Evolutionary conservation across 2,797 vertebrate species (phyloP), one percentile per base, ranked within the genome.

Genomic region (Cossypha niveicapilla): DNA sequence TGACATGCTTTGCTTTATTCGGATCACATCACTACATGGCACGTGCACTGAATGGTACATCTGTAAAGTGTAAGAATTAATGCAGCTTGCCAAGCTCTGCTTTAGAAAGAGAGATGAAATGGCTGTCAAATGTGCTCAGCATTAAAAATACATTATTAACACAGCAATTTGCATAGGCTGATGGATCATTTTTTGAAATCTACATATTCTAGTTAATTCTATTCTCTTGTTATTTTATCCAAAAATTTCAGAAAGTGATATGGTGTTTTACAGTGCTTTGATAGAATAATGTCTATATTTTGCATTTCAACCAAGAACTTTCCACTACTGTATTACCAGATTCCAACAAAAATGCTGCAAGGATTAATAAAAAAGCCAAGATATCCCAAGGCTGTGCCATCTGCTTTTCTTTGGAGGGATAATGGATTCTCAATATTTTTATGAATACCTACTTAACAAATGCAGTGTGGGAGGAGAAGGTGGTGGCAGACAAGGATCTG

Each of bases 141-240:
- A 93, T 97, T 94, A 93, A 93, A 93, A 95, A 96, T 84, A 88
- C 75, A 71, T 95, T 96, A 96, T 96, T 95, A 95, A 94, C 74
- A 82, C 61, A 82, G 91, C 65, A 80, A 93, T 97, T 96, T 97
- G 94, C 93, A 94, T 94, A 95, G 81, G 79, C 81, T 95, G 95
- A 97, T 85, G 84, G 94, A 94, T 96, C 89, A 92, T 92, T 97
- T 97, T 97, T 96, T 96, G 67, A 88, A 93, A 89, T 94, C 93
- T 95, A 84, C 74, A 90, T 79, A 84, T 95, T 96, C 61, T 56
- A 84, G 86, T 90, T 86, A 88, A 92, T 92, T 95, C 92, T 92
- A 93, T 94, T 95, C 86, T 88, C 88, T 79, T 82, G 53, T 86
- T 93, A 63, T 86, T 85, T 93, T 93, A 96, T 93, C 85, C 70